Base-by-base conservation (phyloP, 2,113 vertebrate species). In the western clawed frog (Xenopus tropicalis) region DNA sequence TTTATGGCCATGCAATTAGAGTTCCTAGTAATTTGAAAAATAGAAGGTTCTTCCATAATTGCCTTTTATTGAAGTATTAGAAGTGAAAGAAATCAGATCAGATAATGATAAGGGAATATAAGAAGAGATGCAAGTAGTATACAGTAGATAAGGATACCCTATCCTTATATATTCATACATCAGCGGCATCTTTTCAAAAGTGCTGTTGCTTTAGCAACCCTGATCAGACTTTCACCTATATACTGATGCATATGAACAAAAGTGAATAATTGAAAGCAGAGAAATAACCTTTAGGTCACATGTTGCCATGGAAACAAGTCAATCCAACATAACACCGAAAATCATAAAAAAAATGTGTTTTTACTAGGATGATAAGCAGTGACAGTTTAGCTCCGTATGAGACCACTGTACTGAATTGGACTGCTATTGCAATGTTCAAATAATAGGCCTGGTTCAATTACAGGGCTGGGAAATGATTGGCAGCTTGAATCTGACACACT, bases 201-300 rank as follows among this genome's bases (percentile, higher is more conserved):
- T 56, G 46, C 8, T 42, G 70, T 72, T 65, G 25, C 48, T 37
- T 22, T 72, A 56, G 70, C 19, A 72, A 72, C 70, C 16, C 23
- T 63, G 52, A 56, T 72, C 70, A 56, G 20, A 62, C 19, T 11
- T 52, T 22, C 19, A 13, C 20, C 42, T 56, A 25, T 65, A 20
- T 20, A 20, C 21, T n/a, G 42, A 61, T 61, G 22, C 29, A 14
- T 20, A 69, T 56, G 52, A 68, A 66, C 43, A 66, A 46, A 63
- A 54, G 71, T 22, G 14, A 57, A 21, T 65, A 19, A 56, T 56
- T 57, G 24, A 22, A 65, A n/a, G 25, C 43, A 23, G 25, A 42
- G 19, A 52, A 21, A 65, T 37, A 10, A 21, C 48, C 20, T 62
- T 43, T 23, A 65, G 24, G 44, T 8, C 65, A 37, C n/a, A 37